Evolutionary conservation across 2,113 vertebrate species (phyloP), one percentile per base, ranked within the genome.

Genomic region (Rhabdornis inornatus): DNA sequence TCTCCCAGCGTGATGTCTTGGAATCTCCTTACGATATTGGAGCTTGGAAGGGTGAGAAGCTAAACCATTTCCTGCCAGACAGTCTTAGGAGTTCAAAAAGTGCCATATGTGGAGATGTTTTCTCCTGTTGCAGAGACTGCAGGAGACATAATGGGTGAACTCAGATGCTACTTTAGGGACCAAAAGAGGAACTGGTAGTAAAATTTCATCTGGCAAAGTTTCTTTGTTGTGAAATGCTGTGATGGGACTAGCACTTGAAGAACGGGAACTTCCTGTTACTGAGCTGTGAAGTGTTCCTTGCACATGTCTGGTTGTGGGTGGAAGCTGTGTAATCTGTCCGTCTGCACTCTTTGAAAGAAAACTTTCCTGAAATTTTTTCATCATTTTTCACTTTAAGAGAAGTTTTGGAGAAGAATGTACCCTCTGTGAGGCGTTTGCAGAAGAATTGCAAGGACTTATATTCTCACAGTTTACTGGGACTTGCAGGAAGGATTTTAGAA

Each of bases 211-310:
- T 89, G 68, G 63, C 55, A 78, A 57, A 56, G 23, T 33, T 70
- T 91, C 56, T 92, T 92, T 74, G 59, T 92, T 94, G 35, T 91
- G 89, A 95, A 89, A 89, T 68, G 71, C 57, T 60, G 27, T 1
- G 1, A 37, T 80, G 63, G 57, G n/a, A 85, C 64, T 85, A 65
- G 53, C 72, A 63, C 64, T 78, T 92, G 76, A 91, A 89, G 87
- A 89, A 77, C 4, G 2, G 55, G 72, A 89, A 83, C 93, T 95
- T 95, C 66, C 56, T 91, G 77, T 77, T 95, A 55, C 64, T 69
- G 70, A 83, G 52, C 72, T 60, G 40, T 23, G 64, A 70, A 70
- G 55, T 65, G 25, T 65, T 89, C 60, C 39, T 61, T 81, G 72
- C 47, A n/a, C 22, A 5, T 68, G 70, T 83, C 45, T 91, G 65